These are phyloP conservation scores for Eilema sororculum DNA, from an alignment of 2,888 invertebrate species.

Conservation along the genomic window DNA sequence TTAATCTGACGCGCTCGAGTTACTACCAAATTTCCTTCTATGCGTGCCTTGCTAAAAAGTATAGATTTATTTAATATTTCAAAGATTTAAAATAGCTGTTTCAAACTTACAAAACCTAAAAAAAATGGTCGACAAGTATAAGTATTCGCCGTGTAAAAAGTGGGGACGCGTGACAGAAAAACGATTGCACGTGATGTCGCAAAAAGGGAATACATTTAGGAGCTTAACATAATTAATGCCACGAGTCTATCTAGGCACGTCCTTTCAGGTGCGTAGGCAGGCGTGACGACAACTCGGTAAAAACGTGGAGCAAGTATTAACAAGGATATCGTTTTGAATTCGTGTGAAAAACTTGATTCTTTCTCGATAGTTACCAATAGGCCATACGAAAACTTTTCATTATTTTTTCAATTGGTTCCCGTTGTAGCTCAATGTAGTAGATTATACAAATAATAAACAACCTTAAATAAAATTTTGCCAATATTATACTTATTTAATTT, in stretches of 20 bases:
- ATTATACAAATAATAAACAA: too few relatives aligned
- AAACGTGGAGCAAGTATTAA: not conserved
- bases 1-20: too few relatives aligned
- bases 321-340: not conserved
- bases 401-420: too few relatives aligned
- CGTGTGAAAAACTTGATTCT: not conserved
- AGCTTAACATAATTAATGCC: not conserved
- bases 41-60: too few relatives aligned
- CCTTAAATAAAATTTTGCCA: too few relatives aligned
- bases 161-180: not conserved
- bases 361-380: too few relatives aligned
- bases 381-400: too few relatives aligned
- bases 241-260: not conserved
- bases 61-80: too few relatives aligned
- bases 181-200: not conserved
- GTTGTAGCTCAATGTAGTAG: too few relatives aligned
- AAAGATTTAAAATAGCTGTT: too few relatives aligned
- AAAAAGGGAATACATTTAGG: not conserved
- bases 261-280: not conserved
- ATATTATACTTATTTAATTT: too few relatives aligned
- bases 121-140: not conserved
- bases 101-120: not conserved
- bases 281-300: not conserved
- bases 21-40: too few relatives aligned
- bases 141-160: not conserved